Evolutionary conservation across 2,888 invertebrate species (phyloP), one percentile per base, ranked within the genome.

Genomic region (Griposia aprilina): DNA sequence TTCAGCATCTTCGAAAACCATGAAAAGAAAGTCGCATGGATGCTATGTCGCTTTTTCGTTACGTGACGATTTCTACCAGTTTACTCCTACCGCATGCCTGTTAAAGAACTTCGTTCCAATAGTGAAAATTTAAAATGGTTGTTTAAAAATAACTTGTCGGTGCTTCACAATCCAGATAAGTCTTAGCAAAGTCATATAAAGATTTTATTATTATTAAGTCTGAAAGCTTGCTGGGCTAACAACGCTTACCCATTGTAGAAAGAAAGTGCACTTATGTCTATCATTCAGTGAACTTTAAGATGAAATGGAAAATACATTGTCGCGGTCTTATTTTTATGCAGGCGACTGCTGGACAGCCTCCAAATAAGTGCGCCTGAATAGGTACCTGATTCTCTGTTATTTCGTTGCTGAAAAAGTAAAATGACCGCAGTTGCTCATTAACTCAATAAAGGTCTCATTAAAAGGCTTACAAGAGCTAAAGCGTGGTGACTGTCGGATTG

Each of bases 221-320:
- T 62, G 60, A 73, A 41, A 60, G 26, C 50, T 74, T 26, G 71
- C 36, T 71, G 41, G 50, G 62, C 52, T 36, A 62, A 62, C n/a
- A 45, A 74, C 74, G 5, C 17, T 52, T 13, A 10, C 6, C 74
- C 15, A 62, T 52, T 76, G 41, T 62, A 15, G 0, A 62, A 8
- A n/a, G 17, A 62, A 45, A 76, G 74, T 52, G 62, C 74, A 52
- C 62, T 76, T 15, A 62, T 17, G 62, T 62, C 52, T n/a, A 45
- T 74, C 17, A 45, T 30, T 74, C 41, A 76, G 41, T 62, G 23
- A 73, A 36, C 11, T 71, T 11, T 70, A 20, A 45, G 26, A 30
- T 23, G 11, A 30, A 45, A 23, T 57, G 8, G 68, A 41, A 66
- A 26, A 45, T 20, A 45, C 2, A 41, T 26, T 7, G 26, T 17